Evolutionary conservation across 2,888 invertebrate species (phyloP).

Genomic region (Zaprionus lineosus): DNA sequence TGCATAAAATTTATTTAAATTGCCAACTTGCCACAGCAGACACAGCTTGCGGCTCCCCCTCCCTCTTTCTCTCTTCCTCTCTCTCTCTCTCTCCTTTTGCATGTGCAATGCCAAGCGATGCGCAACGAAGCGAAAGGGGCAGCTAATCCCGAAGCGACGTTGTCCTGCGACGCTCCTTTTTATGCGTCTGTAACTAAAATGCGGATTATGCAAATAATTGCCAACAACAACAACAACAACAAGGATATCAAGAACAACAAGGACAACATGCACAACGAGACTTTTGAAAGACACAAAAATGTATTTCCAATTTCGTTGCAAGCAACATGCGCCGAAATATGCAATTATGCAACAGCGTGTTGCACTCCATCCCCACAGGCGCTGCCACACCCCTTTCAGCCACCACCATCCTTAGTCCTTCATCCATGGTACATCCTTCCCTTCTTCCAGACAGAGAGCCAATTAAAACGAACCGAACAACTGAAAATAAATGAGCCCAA

Average conservation of each 20-base stretch:
- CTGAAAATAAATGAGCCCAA: constrained; percentile 21
- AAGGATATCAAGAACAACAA: constrained; percentile 2
- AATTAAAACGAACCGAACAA: constrained; percentile 51
- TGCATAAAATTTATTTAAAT: constrained; percentile 71
- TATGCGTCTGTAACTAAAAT: constrained; percentile 42
- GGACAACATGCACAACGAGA: no score
- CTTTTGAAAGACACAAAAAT: no score
- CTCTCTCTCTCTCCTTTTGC: no score
- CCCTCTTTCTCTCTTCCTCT: no score
- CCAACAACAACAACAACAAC: constrained; percentile 19
- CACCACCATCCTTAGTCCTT: no score
- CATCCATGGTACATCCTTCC: no score
- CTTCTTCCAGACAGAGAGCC: no score
- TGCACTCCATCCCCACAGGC: constrained; percentile 30
- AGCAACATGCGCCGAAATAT: constrained; percentile 44
- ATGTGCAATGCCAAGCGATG: constrained; percentile 17
- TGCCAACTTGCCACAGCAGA: constrained; percentile 42
- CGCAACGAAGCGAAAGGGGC: constrained; percentile 21
- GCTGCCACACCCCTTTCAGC: no score
- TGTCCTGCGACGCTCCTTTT: constrained; percentile 20
- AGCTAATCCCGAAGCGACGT: constrained; percentile 48
- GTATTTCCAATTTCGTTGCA: constrained; percentile 49
- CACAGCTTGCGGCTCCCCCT: constrained; percentile 26
- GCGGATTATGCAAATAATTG: constrained; percentile 61
- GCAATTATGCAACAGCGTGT: constrained; percentile 42